These are phyloP conservation scores for Metopia argyrocephala DNA, from an alignment of 2,888 invertebrate genomes.

Conservation along the genomic window DNA sequence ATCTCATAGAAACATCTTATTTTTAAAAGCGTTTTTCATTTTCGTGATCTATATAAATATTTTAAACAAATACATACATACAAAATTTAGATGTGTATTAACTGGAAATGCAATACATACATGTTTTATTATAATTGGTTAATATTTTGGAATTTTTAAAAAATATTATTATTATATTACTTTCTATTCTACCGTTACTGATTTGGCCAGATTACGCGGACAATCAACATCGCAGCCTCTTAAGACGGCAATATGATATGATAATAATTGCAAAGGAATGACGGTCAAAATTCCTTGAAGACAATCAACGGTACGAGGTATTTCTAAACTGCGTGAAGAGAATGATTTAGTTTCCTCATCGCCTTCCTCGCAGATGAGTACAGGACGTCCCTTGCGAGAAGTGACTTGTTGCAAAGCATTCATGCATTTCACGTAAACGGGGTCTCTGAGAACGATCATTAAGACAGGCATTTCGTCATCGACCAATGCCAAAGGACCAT, in stretches of 20 bases:
- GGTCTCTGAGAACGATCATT: slow-evolving; percentile 98
- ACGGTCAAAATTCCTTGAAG: slow-evolving; percentile 96
- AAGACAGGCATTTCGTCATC: slow-evolving; percentile 99
- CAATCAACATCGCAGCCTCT: slow-evolving; percentile 98
- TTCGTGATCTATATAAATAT: not conserved
- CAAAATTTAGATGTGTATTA: not conserved
- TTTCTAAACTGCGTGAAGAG: slow-evolving; percentile 88
- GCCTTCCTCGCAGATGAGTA: slow-evolving; percentile 96
- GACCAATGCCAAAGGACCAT: slow-evolving; percentile 98
- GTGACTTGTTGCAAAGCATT: slow-evolving; percentile 98
- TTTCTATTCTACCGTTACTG: slow-evolving; percentile 95
- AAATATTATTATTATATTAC: not conserved
- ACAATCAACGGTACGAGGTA: slow-evolving; percentile 98
- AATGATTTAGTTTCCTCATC: slow-evolving; percentile 91
- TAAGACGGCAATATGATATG: slow-evolving; percentile 98
- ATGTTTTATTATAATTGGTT: not conserved
- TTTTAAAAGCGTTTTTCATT: not conserved
- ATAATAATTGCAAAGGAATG: slow-evolving; percentile 98
- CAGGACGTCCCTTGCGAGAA: slow-evolving; percentile 94
- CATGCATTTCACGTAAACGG: slow-evolving; percentile 97
- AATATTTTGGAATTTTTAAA: not conserved
- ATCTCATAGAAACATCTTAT: not conserved
- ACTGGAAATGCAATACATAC: slow-evolving; percentile 31
- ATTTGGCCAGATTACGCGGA: slow-evolving; percentile 98
- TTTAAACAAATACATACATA: not conserved